A percentile compares a stretch with the other conserved stretches of the same genome.
phyloP scores from a whole-genome alignment of 92 coral and sea anemone genomes.

The Isaurus tuberculatus region DNA sequence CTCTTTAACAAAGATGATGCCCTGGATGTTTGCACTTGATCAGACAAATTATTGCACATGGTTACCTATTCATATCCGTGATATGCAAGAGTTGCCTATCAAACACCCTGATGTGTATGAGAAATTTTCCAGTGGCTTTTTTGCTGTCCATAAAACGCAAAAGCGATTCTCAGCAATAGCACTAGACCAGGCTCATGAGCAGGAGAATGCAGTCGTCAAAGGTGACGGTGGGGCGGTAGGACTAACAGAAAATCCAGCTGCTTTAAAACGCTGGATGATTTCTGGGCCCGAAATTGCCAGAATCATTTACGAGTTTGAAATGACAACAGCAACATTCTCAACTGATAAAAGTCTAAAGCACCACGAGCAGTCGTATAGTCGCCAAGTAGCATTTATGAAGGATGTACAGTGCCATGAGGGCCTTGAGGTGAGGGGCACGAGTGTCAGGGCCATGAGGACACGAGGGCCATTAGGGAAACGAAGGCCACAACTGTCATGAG shows the following conservation, averaged over 20 bases:
- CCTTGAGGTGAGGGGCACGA: too few relatives aligned
- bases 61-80: constrained; percentile 8
- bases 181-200: background rate
- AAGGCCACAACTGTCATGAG: background rate
- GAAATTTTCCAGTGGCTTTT: background rate
- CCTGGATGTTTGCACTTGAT: background rate
- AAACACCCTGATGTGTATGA: background rate
- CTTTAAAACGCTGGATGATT: constrained; percentile 14
- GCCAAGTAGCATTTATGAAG: background rate
- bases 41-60: background rate
- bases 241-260: constrained; percentile 52
- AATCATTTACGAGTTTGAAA: constrained; percentile 27
- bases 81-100: background rate
- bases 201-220: constrained; percentile 13
- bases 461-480: background rate
- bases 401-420: background rate
- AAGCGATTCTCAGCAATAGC: background rate
- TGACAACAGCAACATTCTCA: background rate
- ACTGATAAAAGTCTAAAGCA: background rate
- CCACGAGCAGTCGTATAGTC: constrained; percentile 31
- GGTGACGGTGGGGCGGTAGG: constrained; percentile 49
- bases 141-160: background rate
- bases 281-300: constrained; percentile 34
- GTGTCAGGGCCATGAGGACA: constrained; percentile 7
- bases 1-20: background rate